phyloP scores from a whole-genome alignment of 2,797 vertebrate species.

The Microchirus variegatus region DNA sequence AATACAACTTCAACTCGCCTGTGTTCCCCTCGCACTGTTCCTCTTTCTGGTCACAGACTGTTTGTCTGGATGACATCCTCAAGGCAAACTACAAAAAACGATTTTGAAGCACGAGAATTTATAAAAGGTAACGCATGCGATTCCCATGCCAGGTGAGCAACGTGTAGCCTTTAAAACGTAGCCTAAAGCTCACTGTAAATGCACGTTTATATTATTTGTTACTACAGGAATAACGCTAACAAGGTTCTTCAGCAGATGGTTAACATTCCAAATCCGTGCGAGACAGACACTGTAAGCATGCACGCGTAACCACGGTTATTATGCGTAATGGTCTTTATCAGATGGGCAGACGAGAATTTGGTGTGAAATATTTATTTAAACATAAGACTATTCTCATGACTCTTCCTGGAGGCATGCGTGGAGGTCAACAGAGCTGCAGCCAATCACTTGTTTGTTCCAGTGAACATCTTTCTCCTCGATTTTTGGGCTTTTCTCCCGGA shows the following conservation, averaged over 20 bases:
- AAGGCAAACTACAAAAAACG: conserved; percentile 18
- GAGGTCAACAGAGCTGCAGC: conserved; percentile 22
- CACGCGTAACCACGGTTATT: conserved; percentile 4
- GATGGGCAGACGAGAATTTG: conserved; percentile 44
- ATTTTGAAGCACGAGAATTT: conserved; percentile 15
- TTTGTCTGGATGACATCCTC: conserved; percentile 24
- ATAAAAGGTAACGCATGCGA: conserved; percentile 3
- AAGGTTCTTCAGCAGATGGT: conserved; percentile 52
- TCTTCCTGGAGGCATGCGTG: conserved; percentile 27
- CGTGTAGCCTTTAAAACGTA: conserved; percentile 45
- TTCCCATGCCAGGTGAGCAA: conserved; percentile 26
- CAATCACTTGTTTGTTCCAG: conserved; percentile 33
- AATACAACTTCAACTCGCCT: conserved; percentile 15
- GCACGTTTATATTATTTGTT: conserved; percentile 39
- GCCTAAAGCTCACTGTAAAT: conserved; percentile 35
- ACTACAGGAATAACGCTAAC: conserved; percentile 53
- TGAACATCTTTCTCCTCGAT: conserved; percentile 18
- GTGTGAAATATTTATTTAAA: conserved; percentile 49
- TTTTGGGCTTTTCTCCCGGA: conserved; percentile 8
- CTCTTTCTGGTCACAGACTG: conserved; percentile 16
- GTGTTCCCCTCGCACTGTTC: conserved; percentile 4
- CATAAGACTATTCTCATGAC: conserved; percentile 38
- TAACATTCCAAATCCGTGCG: conserved; percentile 42
- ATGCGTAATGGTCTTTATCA: conserved; percentile 35
- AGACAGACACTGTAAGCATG: conserved; percentile 27